Evolutionary conservation across 1,140 invertebrate genomes (phyloP).

Genomic region (Lethrus apterus): DNA sequence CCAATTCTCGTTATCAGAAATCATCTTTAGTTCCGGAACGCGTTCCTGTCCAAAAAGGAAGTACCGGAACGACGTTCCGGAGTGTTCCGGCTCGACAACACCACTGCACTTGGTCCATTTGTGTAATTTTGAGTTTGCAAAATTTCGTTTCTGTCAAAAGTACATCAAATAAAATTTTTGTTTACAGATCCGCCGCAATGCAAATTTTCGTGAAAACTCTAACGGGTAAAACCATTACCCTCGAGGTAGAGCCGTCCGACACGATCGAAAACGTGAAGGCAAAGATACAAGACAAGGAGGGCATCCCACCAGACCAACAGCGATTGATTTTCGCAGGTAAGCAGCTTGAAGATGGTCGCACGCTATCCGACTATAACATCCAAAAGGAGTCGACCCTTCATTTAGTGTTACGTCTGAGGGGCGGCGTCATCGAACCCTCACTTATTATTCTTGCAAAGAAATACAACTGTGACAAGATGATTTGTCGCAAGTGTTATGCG

Average conservation of each 20-base stretch:
- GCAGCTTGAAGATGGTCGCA: constrained; percentile 75
- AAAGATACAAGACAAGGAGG: constrained; percentile 68
- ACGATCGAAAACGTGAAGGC: constrained; percentile 76
- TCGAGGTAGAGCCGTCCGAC: constrained; percentile 69
- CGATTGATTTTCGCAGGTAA: constrained; percentile 70
- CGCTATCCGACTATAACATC: constrained; percentile 65
- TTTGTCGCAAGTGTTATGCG: constrained; percentile 99
- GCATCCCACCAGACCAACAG: constrained; percentile 66
- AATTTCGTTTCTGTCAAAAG: neutral
- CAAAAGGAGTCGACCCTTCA: constrained; percentile 71
- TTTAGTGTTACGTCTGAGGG: constrained; percentile 67
- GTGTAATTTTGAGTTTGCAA: neutral
- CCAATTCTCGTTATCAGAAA: too few relatives aligned
- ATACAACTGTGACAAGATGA: constrained; percentile 99
- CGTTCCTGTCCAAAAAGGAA: too few relatives aligned
- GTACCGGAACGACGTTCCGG: too few relatives aligned
- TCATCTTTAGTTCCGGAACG: too few relatives aligned
- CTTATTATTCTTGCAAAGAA: constrained; percentile 93
- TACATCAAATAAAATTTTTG: constrained; percentile 13
- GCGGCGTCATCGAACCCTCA: constrained; percentile 95
- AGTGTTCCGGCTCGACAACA: too few relatives aligned
- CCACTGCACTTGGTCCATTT: neutral
- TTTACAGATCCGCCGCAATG: constrained; percentile 46
- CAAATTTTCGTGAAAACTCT: constrained; percentile 78
- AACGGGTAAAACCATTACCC: constrained; percentile 75